A percentile compares a stretch with the other conserved stretches of the same genome.
Conservation (phyloP, 2,888 invertebrate genomes). For the Pristionchus mayeri region DNA sequence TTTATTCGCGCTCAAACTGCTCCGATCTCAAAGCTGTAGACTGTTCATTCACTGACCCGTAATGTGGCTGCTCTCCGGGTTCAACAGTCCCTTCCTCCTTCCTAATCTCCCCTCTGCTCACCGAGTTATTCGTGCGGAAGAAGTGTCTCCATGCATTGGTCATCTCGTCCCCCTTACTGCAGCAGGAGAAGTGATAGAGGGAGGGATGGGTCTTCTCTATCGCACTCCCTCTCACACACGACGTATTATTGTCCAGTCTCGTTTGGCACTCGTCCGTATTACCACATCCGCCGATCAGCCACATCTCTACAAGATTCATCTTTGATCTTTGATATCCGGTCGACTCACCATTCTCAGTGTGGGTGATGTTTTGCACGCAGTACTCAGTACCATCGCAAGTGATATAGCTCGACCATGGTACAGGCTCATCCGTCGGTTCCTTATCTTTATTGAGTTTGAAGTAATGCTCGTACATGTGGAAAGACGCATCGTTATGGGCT, state of each 20-base stretch:
- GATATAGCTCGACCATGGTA: too few relatives aligned
- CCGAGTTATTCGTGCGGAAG: neutral
- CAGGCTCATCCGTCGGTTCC: too few relatives aligned
- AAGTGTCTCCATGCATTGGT: neutral
- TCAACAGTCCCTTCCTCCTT: neutral
- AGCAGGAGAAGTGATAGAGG: slow-evolving; percentile 30
- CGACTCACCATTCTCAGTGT: neutral
- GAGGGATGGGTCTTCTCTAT: slow-evolving; percentile 42
- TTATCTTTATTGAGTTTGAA: too few relatives aligned
- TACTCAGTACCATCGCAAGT: neutral
- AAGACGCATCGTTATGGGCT: too few relatives aligned
- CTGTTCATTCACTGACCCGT: too few relatives aligned
- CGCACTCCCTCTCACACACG: neutral
- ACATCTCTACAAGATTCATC: neutral
- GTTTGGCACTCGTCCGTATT: neutral
- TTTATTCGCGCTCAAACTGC: neutral
- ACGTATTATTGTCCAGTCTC: neutral
- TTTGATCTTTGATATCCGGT: neutral
- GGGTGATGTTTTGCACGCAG: slow-evolving; percentile 27
- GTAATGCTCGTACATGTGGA: too few relatives aligned
- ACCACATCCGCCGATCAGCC: slow-evolving; percentile 14
- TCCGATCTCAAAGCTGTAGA: too few relatives aligned
- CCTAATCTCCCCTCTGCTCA: neutral
- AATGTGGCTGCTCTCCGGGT: neutral
- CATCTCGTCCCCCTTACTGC: neutral